These are phyloP conservation scores for Hymenochirus boettgeri DNA, from an alignment of 2,113 vertebrate species.

Conservation along the genomic window DNA sequence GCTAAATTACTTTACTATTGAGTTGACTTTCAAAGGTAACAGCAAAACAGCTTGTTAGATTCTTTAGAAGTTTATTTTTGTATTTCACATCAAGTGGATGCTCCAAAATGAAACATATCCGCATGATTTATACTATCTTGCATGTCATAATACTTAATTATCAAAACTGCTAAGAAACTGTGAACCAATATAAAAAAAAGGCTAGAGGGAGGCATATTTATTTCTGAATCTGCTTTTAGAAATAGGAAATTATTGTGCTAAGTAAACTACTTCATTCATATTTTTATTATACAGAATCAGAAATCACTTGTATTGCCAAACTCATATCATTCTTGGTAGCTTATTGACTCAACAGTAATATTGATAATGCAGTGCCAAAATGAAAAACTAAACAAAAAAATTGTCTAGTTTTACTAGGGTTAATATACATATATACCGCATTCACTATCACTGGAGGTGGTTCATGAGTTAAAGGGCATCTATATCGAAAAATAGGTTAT, in stretches of 20 bases:
- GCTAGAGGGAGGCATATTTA: conserved; percentile 57
- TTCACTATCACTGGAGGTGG: too few species aligned
- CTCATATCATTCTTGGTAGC: too few species aligned
- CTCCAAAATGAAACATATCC: conserved; percentile 65
- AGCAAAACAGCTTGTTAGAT: conserved; percentile 61
- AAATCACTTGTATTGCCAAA: too few species aligned
- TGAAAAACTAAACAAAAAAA: too few species aligned
- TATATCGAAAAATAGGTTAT: too few species aligned
- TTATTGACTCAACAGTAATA: too few species aligned
- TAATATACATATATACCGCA: too few species aligned
- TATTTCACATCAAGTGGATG: conserved; percentile 63
- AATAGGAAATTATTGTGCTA: conserved; percentile 18
- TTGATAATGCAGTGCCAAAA: too few species aligned
- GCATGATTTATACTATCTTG: conserved; percentile 61
- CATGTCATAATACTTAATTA: conserved; percentile 69
- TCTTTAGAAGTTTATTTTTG: conserved; percentile 50
- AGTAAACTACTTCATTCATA: not conserved
- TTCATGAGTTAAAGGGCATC: too few species aligned
- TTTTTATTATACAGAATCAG: too few species aligned
- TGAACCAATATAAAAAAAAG: conserved; percentile 52
- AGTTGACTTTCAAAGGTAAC: conserved; percentile 59
- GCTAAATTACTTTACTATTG: conserved; percentile 45
- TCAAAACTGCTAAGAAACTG: conserved; percentile 48
- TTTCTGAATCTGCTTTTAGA: conserved; percentile 43
- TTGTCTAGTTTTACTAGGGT: too few species aligned